These are phyloP conservation scores for Sphaerophoria taeniata DNA, from an alignment of 2,888 invertebrate species.

Conservation along the genomic window DNA sequence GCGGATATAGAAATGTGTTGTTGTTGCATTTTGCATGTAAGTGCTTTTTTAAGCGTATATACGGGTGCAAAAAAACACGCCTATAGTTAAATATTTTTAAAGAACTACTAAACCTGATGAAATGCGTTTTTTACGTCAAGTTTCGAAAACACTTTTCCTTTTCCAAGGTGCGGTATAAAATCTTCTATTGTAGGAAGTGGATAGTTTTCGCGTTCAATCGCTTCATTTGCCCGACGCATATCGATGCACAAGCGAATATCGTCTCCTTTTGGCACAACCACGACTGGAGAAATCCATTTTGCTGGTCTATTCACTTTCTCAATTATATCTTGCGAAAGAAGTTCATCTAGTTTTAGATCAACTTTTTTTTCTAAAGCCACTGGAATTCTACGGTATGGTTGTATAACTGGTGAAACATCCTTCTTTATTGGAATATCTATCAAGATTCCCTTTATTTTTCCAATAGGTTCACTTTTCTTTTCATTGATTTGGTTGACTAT, in stretches of 20 bases:
- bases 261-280: constrained; percentile 2
- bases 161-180: not conserved
- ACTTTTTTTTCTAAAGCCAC: constrained; percentile 5
- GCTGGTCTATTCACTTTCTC: constrained; percentile 7
- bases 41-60: no score
- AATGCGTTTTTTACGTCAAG: no score
- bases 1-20: no score
- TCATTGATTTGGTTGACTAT: constrained; percentile 3
- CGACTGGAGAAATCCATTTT: constrained; percentile 6
- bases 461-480: not conserved
- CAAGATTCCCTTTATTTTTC: not conserved
- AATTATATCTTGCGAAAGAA: constrained; percentile 3
- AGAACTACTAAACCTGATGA: no score
- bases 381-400: constrained; percentile 2
- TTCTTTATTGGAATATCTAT: constrained; percentile 11
- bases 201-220: not conserved
- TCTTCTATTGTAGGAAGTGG: constrained; percentile 9
- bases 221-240: not conserved
- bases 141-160: not conserved
- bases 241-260: constrained; percentile 5
- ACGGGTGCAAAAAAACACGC: no score
- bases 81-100: constrained; percentile 52
- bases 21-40: no score
- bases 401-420: not conserved
- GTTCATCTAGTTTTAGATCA: constrained; percentile 1